A percentile compares a stretch with the other conserved stretches of the same genome.
Evolutionary conservation across 1,140 invertebrate genomes (phyloP).

Genomic region (Zaprionus ornatus): DNA sequence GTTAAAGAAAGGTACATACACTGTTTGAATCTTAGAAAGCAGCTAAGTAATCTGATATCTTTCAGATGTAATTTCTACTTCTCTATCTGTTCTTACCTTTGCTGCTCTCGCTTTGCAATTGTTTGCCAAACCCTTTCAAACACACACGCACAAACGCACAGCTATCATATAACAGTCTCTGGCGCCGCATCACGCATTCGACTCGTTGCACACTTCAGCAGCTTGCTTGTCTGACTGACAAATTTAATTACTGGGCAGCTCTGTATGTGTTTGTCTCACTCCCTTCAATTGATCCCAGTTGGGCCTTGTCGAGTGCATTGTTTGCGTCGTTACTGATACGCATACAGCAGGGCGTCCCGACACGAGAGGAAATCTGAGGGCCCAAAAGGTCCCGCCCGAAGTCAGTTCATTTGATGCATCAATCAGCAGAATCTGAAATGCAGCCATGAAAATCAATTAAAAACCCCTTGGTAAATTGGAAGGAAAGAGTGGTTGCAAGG

Average conservation of each 20-base stretch:
- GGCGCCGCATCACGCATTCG: constrained; percentile 64
- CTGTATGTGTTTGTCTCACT: background rate
- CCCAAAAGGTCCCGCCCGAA: constrained; percentile 23
- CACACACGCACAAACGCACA: constrained; percentile 4
- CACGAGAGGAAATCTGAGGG: constrained; percentile 4
- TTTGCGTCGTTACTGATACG: constrained; percentile 76
- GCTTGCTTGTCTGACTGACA: constrained; percentile 66
- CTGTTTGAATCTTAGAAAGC: background rate
- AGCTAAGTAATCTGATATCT: too few relatives aligned
- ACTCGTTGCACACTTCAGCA: constrained; percentile 61
- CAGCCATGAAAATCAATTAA: constrained; percentile 83
- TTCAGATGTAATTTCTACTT: too few relatives aligned
- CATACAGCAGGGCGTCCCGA: constrained; percentile 2
- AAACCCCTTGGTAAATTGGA: constrained; percentile 54
- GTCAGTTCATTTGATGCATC: constrained; percentile 82
- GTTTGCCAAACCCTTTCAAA: constrained; percentile 24
- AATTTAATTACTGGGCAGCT: constrained; percentile 75
- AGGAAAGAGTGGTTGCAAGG: background rate
- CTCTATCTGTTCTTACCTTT: background rate
- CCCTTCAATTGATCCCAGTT: background rate
- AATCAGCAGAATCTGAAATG: constrained; percentile 82
- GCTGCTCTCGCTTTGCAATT: constrained; percentile 7
- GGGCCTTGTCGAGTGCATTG: constrained; percentile 40
- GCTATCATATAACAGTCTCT: constrained; percentile 10
- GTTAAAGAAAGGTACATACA: too few relatives aligned